Conservation (phyloP, 1,140 invertebrate species). For the Danaus melanippus region DNA sequence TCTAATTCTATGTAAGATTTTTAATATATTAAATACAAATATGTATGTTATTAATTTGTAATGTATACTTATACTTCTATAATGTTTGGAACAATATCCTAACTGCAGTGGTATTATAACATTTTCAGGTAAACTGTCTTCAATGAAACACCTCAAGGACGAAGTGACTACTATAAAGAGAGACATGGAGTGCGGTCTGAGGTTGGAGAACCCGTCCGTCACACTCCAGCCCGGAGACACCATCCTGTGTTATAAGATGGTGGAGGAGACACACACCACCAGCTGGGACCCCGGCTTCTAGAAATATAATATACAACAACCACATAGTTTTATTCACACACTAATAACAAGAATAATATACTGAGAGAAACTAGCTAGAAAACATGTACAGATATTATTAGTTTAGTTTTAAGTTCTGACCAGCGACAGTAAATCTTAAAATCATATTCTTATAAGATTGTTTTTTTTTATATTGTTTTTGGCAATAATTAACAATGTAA, state of each 20-base stretch:
- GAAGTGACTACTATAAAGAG: conserved; percentile 89
- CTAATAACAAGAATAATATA: too few species aligned
- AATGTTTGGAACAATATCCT: too few species aligned
- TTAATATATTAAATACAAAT: too few species aligned
- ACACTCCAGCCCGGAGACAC: conserved; percentile 83
- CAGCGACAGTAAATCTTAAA: background rate
- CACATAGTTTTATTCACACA: too few species aligned
- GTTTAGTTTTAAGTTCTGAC: background rate
- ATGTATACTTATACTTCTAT: too few species aligned
- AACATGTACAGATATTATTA: too few species aligned
- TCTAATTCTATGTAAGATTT: too few species aligned
- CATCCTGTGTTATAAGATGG: conserved; percentile 82
- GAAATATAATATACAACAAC: background rate
- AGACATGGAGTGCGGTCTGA: conserved; percentile 90
- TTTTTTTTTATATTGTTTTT: background rate
- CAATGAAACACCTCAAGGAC: conserved; percentile 91
- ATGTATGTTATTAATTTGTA: too few species aligned
- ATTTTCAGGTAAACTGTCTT: conserved; percentile 77
- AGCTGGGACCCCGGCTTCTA: conserved; percentile 91
- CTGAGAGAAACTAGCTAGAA: too few species aligned
- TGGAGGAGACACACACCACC: conserved; percentile 76
- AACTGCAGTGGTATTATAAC: too few species aligned
- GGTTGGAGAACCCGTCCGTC: conserved; percentile 77
- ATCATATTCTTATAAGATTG: background rate
- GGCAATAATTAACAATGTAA: too few species aligned